Base-by-base conservation (phyloP, 2,113 vertebrate species). In the Chascanopsetta lugubris region DNA sequence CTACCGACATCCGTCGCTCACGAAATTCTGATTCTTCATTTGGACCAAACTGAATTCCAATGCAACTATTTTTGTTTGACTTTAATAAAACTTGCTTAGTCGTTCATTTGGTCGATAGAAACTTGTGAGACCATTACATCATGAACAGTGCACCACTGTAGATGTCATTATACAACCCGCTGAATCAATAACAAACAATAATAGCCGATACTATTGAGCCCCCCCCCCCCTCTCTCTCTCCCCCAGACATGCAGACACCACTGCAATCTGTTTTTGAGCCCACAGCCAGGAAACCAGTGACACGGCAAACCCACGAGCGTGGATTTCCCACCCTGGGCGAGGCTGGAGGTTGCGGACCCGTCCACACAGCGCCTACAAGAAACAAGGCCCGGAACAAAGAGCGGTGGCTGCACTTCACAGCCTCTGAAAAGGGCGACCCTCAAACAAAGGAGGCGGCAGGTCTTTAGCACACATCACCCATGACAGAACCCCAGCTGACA, bases 401-500 rank as follows among this genome's bases (percentile, higher is more conserved):
- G 64, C 38, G 64, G 47, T 69, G 69, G 80, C 83, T 74, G 85
- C 85, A 88, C 84, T 87, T 88, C 87, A 79, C 80, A 80, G 80
- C 77, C 64, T 61, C 61, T 80, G 84, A 89, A 90, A n/a, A 84
- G 80, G 55, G 70, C 18, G 57, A 56, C 56, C 47, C 38, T 40
- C 51, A 32, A 64, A 93, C 92, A 93, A 93, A 90, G 76, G 84
- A 89, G 84, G 82, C 74, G 85, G 88, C 88, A 82, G 87, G 89
- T 90, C 83, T 86, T 92, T 88, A 88, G 84, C 79, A 77, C 78
- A 79, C 83, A 84, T 86, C 87, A 86, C 76, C 88, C 88, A 77
- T 75, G 70, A 85, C 85, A 90, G 89, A 82, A 82, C 78, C 85
- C 85, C 90, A 91, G 90, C 90, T 93, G 91, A 93, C 90, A 91